Evolutionary conservation across 2,888 invertebrate species (phyloP).

Genomic region (Orthosia cruda): DNA sequence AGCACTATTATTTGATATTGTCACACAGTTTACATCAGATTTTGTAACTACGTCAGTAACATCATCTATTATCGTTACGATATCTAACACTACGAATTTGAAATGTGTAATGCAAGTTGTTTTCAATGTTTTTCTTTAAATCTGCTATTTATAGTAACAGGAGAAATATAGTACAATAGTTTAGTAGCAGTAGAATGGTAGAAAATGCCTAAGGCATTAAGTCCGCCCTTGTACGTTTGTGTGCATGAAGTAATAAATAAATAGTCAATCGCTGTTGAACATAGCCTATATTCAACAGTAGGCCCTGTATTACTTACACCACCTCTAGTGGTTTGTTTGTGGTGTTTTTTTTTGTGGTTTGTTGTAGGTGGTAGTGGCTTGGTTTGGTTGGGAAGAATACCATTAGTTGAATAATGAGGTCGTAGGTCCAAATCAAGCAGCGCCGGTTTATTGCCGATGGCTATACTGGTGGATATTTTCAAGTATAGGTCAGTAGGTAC

Average conservation of each 20-base stretch:
- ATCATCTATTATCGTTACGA: constrained; percentile 41
- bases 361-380: too few species aligned
- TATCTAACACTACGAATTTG: background rate
- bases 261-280: background rate
- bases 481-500: too few species aligned
- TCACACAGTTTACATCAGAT: constrained; percentile 29
- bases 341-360: too few species aligned
- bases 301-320: background rate
- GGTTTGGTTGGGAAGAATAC: background rate
- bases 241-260: too few species aligned
- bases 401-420: background rate
- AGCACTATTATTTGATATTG: constrained; percentile 40
- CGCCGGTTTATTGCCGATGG: too few species aligned
- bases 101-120: background rate
- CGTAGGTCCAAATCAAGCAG: background rate
- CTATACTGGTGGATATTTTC: too few species aligned
- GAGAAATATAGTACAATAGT: too few species aligned
- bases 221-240: too few species aligned
- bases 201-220: too few species aligned
- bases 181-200: too few species aligned
- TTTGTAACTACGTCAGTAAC: constrained; percentile 42
- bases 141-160: background rate
- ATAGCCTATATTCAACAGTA: background rate
- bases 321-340: too few species aligned
- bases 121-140: background rate